These are phyloP conservation scores for Pseudomugil gertrudae DNA, from an alignment of 2,797 vertebrate species.

Conservation along the genomic window DNA sequence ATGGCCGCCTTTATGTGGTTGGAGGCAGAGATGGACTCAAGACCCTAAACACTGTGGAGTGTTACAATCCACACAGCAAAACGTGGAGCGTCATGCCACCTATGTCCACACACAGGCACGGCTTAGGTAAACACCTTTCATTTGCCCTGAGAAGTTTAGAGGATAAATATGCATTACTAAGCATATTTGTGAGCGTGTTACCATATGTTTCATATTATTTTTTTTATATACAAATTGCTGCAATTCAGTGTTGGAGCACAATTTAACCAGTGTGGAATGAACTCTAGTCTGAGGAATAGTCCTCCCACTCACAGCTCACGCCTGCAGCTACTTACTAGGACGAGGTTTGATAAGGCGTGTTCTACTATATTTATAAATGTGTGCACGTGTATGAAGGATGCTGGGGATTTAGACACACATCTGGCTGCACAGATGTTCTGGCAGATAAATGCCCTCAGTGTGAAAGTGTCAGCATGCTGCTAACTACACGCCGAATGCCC, in stretches of 20 bases:
- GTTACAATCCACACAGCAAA: conserved; percentile 96
- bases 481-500: conserved; percentile 33
- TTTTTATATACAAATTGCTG: not conserved
- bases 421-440: conserved; percentile 70
- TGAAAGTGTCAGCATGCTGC: conserved; percentile 51
- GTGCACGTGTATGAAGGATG: conserved; percentile 12
- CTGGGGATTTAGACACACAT: conserved; percentile 52
- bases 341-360: conserved; percentile 12
- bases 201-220: not conserved
- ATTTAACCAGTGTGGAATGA: conserved; percentile 13
- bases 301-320: conserved; percentile 5
- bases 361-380: conserved; percentile 30
- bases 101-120: conserved; percentile 97
- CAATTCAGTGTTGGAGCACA: not conserved
- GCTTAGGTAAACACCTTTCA: conserved; percentile 88
- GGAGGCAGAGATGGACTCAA: conserved; percentile 96
- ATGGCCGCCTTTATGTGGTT: conserved; percentile 94
- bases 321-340: conserved; percentile 20
- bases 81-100: conserved; percentile 98
- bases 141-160: not conserved
- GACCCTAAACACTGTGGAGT: conserved; percentile 96
- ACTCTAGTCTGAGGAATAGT: conserved; percentile 18
- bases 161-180: not conserved
- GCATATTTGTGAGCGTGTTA: not conserved
- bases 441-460: conserved; percentile 52